Base-by-base conservation (phyloP, 2,888 invertebrate genomes). In the Melinopterus prodromus region DNA sequence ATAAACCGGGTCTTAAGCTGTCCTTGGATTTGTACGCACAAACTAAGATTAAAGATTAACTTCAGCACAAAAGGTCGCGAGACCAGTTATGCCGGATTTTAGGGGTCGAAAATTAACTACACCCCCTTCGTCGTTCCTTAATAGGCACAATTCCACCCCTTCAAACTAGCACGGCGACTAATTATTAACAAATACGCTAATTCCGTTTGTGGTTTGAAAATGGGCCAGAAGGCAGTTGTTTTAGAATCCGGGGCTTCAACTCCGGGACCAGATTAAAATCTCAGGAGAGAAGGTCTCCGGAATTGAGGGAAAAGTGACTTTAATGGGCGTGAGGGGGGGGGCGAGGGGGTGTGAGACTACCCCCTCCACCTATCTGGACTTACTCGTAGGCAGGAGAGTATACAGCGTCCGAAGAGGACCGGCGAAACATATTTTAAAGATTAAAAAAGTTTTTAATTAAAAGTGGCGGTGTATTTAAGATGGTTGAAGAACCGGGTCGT, bases 371-470 rank as follows among this genome's bases (percentile, higher is more conserved):
- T 26, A 26, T 26, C 26, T 26, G 26, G 26, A 26, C 53, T 53
- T 9, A n/a, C n/a, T n/a, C n/a, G n/a, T n/a, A n/a, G n/a, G n/a
- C n/a, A n/a, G n/a, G n/a, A n/a, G n/a, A n/a, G n/a, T n/a, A 7
- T 53, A 53, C 53, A 53, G 53, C 53, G 12, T 53, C 53, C 9
- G 7, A 7, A 7, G 53, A 53, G 53, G 53, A 26, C 36, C 36
- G 74, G 35, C 35, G 36, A 37, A 74, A 74, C 74, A 74, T 74
- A 74, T 74, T 74, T 74, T 74, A 74, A 53, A 74, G 74, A 74
- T 74, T 74, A 74, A 74, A 74, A 74, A 74, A 74, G 26, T 74
- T 74, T 74, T 74, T 74, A 74, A 74, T 74, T 74, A 74, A 74
- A 74, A 74, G 35, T 37, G 35, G 26, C 9, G 74, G 26, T 26